Conservation (phyloP, 2,888 invertebrate genomes). For the Drosophila neonasuta region DNA sequence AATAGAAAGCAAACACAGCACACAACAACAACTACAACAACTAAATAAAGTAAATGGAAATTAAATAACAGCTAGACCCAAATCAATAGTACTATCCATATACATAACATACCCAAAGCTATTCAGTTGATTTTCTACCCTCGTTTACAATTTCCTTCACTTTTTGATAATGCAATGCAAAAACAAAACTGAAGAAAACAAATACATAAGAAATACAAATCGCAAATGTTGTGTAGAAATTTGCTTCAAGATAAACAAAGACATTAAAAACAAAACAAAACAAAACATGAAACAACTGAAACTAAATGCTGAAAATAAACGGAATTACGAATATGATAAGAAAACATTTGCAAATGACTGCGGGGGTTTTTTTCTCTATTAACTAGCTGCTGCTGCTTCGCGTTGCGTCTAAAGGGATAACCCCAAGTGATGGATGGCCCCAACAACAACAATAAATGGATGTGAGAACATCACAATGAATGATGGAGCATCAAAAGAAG, state of each 20-base stretch:
- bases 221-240: constrained; percentile 49
- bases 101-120: constrained; percentile 7
- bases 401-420: background rate
- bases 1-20: constrained; percentile 7
- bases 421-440: constrained; percentile 32
- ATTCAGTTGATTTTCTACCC: constrained; percentile 5
- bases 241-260: constrained; percentile 51
- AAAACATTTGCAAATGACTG: constrained; percentile 33
- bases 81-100: constrained; percentile 2
- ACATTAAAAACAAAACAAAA: constrained; percentile 35
- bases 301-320: constrained; percentile 56
- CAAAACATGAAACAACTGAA: constrained; percentile 35
- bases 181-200: background rate
- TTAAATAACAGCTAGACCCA: background rate
- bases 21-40: constrained; percentile 1
- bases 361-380: background rate
- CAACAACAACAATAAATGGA: background rate
- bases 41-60: background rate
- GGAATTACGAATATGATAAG: constrained; percentile 41
- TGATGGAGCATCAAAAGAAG: constrained; percentile 1
- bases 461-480: background rate
- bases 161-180: constrained; percentile 20
- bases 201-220: constrained; percentile 2
- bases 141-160: constrained; percentile 9
- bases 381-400: background rate